phyloP scores from a whole-genome alignment of 2,888 invertebrate species.

The Limulus polyphemus region DNA sequence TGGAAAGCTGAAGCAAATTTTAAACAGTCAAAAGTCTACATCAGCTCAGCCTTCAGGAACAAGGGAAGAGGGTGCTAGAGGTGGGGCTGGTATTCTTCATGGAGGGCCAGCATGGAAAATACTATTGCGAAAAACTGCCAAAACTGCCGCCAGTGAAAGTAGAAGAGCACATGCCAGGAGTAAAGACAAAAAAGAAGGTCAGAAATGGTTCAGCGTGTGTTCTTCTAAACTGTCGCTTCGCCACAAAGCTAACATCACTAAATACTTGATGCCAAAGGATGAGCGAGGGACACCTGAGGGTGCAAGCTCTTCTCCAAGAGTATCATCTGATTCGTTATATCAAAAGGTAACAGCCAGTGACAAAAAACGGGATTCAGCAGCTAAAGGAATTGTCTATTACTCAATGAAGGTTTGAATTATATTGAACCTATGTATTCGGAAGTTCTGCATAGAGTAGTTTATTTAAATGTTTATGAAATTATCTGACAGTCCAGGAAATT shows the following conservation, averaged over 20 bases:
- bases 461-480: too few species aligned
- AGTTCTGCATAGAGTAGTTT: too few species aligned
- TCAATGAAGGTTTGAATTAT: too few species aligned
- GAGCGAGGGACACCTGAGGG: conserved; percentile 63
- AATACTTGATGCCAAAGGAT: conserved; percentile 37
- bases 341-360: neutral
- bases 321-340: conserved; percentile 12
- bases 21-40: neutral
- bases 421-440: too few species aligned
- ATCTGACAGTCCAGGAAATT: too few species aligned
- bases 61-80: neutral
- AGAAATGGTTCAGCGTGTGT: neutral
- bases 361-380: too few species aligned
- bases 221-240: neutral
- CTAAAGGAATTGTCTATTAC: too few species aligned
- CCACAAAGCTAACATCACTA: neutral
- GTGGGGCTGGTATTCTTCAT: neutral
- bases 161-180: neutral
- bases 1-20: neutral
- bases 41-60: neutral
- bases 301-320: conserved; percentile 53
- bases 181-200: neutral
- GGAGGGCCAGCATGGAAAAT: neutral
- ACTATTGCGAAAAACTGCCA: neutral
- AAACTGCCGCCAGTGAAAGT: neutral